Evolutionary conservation across 2,888 invertebrate species (phyloP), one percentile per base, ranked within the genome.

Genomic region (Drosophila subquinaria): DNA sequence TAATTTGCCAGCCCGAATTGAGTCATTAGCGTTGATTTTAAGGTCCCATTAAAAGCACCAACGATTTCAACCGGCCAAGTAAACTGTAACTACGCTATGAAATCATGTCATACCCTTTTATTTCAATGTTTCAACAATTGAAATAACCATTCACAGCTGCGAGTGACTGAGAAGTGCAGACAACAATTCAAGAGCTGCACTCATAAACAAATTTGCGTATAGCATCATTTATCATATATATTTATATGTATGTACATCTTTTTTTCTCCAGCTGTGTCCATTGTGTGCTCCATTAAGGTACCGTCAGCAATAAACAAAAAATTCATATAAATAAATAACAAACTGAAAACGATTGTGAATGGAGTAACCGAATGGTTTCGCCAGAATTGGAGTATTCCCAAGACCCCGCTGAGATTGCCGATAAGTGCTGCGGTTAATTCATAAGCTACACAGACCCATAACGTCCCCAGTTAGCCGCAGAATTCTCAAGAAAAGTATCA

Each of bases 1-100:
- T 82, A 69, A 82, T 82, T 76, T 74, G 71, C 69, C 53, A 61
- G 57, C 63, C 62, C 56, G 73, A 81, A 84, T 83, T 81, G 72
- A 82, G 82, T 82, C 81, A 85, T 84, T 85, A 83, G 78, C 72
- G 56, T 76, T 73, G 81, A 76, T 84, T 84, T 84, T 83, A 85
- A 67, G 70, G 63, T 59, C 66, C 65, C 73, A 72, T 84, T 84
- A 80, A 85, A 84, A 66, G 56, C 60, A 66, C 68, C 79, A 83
- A 84, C 81, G 82, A 80, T 68, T 56, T 15, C n/a, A 23, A 8
- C 56, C 17, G 30, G 4, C 53, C 10, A 45, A 45, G 35, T 36
- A 27, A 55, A 48, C 42, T 65, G 8, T 27, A 56, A 47, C 59
- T n/a, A 23, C 1, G 47, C 51, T 11, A 15, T 30, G 10, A 36